These are phyloP conservation scores for Magallana gigas DNA, from an alignment of 1,140 invertebrate genomes.

Conservation along the genomic window DNA sequence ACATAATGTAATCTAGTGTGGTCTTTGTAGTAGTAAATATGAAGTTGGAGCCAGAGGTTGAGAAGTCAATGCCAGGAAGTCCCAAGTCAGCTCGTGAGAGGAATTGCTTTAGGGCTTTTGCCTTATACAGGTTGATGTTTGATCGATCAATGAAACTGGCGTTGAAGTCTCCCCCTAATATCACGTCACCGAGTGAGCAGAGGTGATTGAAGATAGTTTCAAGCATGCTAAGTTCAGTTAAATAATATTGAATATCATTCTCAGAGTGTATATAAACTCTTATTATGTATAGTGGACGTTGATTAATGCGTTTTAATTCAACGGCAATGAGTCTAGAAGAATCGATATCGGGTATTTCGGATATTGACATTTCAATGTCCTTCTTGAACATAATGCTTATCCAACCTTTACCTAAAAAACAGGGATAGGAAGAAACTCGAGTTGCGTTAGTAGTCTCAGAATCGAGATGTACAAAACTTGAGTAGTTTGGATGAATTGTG, in stretches of 20 bases:
- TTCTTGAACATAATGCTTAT: too few species aligned
- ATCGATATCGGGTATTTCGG: constrained; percentile 1
- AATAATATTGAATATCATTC: not conserved
- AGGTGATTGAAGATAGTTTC: constrained; percentile 11
- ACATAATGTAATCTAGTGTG: constrained; percentile 36
- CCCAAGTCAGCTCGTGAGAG: not conserved
- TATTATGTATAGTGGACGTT: not conserved
- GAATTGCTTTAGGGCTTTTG: constrained; percentile 4
- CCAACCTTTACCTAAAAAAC: too few species aligned
- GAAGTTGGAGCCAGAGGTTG: not conserved
- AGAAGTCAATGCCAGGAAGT: not conserved
- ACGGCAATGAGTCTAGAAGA: constrained; percentile 36
- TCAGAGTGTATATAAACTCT: constrained; percentile 38
- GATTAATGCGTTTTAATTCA: constrained; percentile 14
- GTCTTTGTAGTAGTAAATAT: constrained; percentile 6
- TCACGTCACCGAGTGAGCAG: not conserved
- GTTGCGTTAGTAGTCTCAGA: not conserved
- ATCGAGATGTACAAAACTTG: not conserved
- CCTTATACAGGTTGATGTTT: not conserved
- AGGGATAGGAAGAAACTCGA: too few species aligned
- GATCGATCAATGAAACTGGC: constrained; percentile 5
- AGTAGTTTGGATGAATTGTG: constrained; percentile 18
- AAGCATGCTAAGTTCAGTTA: constrained; percentile 32
- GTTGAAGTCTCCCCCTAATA: constrained; percentile 32
- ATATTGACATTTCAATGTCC: too few species aligned